A percentile compares a stretch with the other conserved stretches of the same genome.
Conservation (phyloP, 2,888 invertebrate genomes). For the Byasa hedistus region DNA sequence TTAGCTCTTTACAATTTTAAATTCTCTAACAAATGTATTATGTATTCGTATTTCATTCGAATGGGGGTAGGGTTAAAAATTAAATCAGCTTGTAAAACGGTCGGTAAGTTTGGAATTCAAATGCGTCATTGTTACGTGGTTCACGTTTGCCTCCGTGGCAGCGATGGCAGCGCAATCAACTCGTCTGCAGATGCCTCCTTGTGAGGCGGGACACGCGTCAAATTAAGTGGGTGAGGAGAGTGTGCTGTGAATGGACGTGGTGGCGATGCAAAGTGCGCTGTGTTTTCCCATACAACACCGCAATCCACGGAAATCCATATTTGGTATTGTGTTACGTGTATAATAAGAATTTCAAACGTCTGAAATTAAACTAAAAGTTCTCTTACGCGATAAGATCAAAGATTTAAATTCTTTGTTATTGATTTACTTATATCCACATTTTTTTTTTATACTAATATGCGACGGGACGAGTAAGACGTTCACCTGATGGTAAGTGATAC, state of each 20-base stretch:
- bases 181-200: constrained; percentile 21
- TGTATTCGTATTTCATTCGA: background rate
- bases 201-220: constrained; percentile 26
- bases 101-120: constrained; percentile 16
- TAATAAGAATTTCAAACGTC: constrained; percentile 9
- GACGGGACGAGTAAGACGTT: no score
- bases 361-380: background rate
- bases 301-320: constrained; percentile 20
- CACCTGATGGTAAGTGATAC: no score
- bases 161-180: constrained; percentile 20
- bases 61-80: background rate
- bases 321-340: constrained; percentile 5
- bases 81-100: constrained; percentile 1
- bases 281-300: constrained; percentile 16
- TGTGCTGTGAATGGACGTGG: constrained; percentile 22
- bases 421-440: background rate
- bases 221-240: constrained; percentile 29
- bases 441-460: no score
- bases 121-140: constrained; percentile 13
- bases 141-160: constrained; percentile 19
- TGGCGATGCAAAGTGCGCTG: constrained; percentile 19
- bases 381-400: background rate
- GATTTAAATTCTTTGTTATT: background rate
- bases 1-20: background rate
- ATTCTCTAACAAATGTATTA: background rate